Evolutionary conservation across 1,140 invertebrate genomes (phyloP), one percentile per base, ranked within the genome.

Genomic region (Drosophila pandora): DNA sequence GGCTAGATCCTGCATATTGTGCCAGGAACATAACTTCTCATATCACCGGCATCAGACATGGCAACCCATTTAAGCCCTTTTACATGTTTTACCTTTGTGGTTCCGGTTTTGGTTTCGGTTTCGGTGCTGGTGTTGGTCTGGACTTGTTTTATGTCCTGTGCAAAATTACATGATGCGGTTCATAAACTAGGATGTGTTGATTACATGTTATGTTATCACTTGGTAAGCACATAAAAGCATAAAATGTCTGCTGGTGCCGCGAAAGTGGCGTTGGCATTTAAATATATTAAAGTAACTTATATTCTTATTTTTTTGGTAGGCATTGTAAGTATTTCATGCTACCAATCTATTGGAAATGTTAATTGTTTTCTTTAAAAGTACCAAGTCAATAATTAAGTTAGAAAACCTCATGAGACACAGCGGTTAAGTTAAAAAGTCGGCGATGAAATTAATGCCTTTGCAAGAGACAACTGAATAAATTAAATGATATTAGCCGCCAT

Each of bases 401-500:
- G 12, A 52, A 70, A 65, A 37, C 76, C 58, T 21, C 68, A 39
- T 62, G 55, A 76, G 48, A 64, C 47, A 32, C 5, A 54, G 17
- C 41, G 55, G 28, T 22, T 45, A 34, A 54, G 49, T 62, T 43
- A 48, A 32, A 68, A 69, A 69, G 68, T 54, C 52, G 68, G 17
- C 1, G 64, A 74, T 61, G 78, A 83, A 83, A 77, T 74, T 65
- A 80, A 80, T 77, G 71, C 23, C 25, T 13, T 23, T 76, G 57
- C 22, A 17, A 39, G 37, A 62, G 48, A 63, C 48, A 59, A 45
- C 56, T 70, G 58, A 81, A 78, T 81, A 81, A 81, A 82, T 83
- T 45, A 81, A 83, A 83, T 81, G 52, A 74, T 81, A 78, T 83
- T 78, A 71, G 61, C 59, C 58, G 74, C 78, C 65, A 80, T 72